Evolutionary conservation across 1,140 invertebrate species (phyloP).

Genomic region (Drosophila varians): DNA sequence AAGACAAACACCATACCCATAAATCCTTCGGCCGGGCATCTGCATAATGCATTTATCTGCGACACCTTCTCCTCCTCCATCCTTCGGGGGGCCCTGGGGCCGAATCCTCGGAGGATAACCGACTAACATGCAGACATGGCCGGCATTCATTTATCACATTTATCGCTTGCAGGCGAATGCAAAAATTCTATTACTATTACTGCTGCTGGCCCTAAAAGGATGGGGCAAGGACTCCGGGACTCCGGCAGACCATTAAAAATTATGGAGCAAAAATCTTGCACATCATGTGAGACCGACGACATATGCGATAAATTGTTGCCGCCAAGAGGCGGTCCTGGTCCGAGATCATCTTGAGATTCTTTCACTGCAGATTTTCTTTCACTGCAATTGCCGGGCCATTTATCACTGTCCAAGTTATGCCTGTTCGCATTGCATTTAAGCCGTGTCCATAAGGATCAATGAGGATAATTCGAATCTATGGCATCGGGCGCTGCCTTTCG

Average conservation of each 20-base stretch:
- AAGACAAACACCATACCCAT: conserved; percentile 65
- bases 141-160: conserved; percentile 76
- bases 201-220: conserved; percentile 32
- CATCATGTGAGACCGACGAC: conserved; percentile 79
- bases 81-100: background rate
- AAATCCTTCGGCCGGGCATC: conserved; percentile 63
- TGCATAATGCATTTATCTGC: conserved; percentile 60
- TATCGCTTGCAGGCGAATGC: conserved; percentile 73
- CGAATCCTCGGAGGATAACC: background rate
- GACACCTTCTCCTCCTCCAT: background rate
- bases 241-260: conserved; percentile 75
- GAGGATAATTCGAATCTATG: conserved; percentile 71
- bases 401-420: conserved; percentile 67
- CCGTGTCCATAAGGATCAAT: conserved; percentile 74
- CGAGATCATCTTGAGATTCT: conserved; percentile 41
- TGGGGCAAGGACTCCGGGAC: conserved; percentile 14
- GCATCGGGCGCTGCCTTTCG: conserved; percentile 37
- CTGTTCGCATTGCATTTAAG: conserved; percentile 61
- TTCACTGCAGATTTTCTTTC: conserved; percentile 41
- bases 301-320: conserved; percentile 78
- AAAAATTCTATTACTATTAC: conserved; percentile 80
- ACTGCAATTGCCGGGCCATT: conserved; percentile 62
- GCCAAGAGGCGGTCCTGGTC: conserved; percentile 36
- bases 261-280: conserved; percentile 66
- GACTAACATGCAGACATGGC: conserved; percentile 38